phyloP scores from a whole-genome alignment of 2,113 vertebrate genomes.

The Nerophis lumbriciformis region DNA sequence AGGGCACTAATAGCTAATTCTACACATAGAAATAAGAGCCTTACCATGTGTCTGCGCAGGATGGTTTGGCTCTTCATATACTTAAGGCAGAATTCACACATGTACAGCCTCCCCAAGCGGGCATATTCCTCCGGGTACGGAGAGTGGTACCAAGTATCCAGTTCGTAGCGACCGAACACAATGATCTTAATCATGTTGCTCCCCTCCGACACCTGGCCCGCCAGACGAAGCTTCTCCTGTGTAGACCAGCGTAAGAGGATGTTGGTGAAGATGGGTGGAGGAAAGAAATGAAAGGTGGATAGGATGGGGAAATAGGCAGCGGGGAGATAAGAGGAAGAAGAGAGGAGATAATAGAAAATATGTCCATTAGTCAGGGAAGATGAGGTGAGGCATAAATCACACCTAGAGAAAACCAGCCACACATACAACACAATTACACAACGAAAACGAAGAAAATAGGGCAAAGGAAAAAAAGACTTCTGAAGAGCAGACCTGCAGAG shows the following conservation, averaged over 20 bases:
- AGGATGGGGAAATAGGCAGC: constrained; percentile 9
- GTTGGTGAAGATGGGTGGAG: constrained; percentile 1
- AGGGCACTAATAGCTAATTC: neutral
- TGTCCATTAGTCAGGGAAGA: constrained; percentile 28
- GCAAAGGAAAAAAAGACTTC: neutral
- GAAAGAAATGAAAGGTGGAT: constrained; percentile 6
- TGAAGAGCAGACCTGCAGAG: too few relatives aligned
- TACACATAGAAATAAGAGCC: neutral
- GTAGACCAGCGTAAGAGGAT: constrained; percentile 14
- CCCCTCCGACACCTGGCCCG: constrained; percentile 91
- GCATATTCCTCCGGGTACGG: constrained; percentile 97
- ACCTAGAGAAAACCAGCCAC: neutral
- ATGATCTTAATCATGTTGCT: constrained; percentile 98
- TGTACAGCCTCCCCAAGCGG: constrained; percentile 91
- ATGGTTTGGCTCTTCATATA: constrained; percentile 99
- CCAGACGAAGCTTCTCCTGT: constrained; percentile 89
- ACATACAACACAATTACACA: neutral
- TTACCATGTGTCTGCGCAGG: constrained; percentile 90
- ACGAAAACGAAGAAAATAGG: constrained; percentile 14
- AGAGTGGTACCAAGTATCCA: constrained; percentile 98
- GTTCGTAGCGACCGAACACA: constrained; percentile 90
- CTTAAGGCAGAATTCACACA: constrained; percentile 98
- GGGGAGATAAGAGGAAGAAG: constrained; percentile 4
- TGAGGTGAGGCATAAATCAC: constrained; percentile 8
- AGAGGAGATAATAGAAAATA: constrained; percentile 9